A percentile compares a stretch with the other conserved stretches of the same genome.
Evolutionary conservation across 2,113 vertebrate species (phyloP).

Genomic region (Tragelaphus imberbis): DNA sequence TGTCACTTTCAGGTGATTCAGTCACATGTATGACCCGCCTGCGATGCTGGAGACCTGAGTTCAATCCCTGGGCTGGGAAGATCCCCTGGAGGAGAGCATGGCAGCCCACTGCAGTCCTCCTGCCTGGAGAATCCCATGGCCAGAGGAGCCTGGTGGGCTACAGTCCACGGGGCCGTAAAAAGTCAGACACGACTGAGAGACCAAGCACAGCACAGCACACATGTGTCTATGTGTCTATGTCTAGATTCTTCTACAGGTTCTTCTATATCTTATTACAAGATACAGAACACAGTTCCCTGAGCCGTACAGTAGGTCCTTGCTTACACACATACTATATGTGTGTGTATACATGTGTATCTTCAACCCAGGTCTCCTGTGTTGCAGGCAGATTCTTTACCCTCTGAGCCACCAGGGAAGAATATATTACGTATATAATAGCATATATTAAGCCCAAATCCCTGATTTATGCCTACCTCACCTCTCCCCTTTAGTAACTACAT

Average conservation of each 20-base stretch:
- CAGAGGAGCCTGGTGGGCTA: neutral
- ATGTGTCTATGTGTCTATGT: neutral
- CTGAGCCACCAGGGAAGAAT: neutral
- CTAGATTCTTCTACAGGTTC: neutral
- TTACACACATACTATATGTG: neutral
- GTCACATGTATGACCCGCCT: neutral
- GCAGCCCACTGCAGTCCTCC: neutral
- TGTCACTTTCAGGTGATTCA: neutral
- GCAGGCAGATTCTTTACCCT: neutral
- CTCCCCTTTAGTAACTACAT: neutral
- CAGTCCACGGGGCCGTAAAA: neutral
- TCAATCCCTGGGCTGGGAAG: neutral
- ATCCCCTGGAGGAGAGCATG: neutral
- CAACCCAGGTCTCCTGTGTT: neutral
- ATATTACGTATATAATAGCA: neutral
- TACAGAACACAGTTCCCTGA: neutral
- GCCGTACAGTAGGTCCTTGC: neutral
- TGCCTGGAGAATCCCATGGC: neutral
- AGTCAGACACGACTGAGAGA: neutral
- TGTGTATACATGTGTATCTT: fast-evolving
- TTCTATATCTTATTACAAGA: neutral
- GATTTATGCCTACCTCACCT: neutral
- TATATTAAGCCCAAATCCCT: neutral
- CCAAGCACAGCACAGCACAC: neutral
- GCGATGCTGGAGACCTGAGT: neutral